Evolutionary conservation across 1,140 invertebrate species (phyloP), one percentile per base, ranked within the genome.

Genomic region (Coboldia fuscipes): DNA sequence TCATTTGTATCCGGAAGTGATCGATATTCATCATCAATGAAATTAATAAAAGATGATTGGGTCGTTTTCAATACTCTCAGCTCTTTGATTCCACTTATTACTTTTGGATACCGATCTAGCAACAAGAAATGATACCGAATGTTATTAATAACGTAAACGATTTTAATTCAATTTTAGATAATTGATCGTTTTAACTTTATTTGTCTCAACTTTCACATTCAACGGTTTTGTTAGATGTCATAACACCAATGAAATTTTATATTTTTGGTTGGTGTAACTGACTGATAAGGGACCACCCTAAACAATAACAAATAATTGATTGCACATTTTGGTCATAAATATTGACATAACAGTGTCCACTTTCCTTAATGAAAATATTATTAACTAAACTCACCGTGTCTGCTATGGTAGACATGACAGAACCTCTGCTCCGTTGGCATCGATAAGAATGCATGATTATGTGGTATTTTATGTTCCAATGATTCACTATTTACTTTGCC

Each of bases 391-490:
- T 63, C 46, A 78, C 75, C 71, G 42, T 67, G 65, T 34, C 71
- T 56, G 17, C 54, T 51, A 46, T 72, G 62, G 3, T 61, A 61
- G 10, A 78, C 73, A 47, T 65, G 63, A 44, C 70, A 69, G 47
- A 66, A 70, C 34, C 73, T 61, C 20, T 57, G 62, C 6, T 66
- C 66, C 1, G 58, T 63, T 5, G 74, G 72, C 8, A 62, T 63
- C 37, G 70, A 70, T 2, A 79, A 48, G 42, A 79, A 81, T 2
- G 76, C 75, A 42, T 81, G 77, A 43, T 75, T 76, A 43, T 81
- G 77, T 2, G 30, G 18, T 23, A 18, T 0, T 34, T 37, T 9
- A 24, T 29, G 13, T 7, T 6, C 7, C 28, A 29, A 15, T 17
- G 10, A 14, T 35, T 37, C 1, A 18, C 26, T 21, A 21, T 17